Base-by-base conservation (phyloP, 2,113 vertebrate species). In the Boulengerochromis microlepis region DNA sequence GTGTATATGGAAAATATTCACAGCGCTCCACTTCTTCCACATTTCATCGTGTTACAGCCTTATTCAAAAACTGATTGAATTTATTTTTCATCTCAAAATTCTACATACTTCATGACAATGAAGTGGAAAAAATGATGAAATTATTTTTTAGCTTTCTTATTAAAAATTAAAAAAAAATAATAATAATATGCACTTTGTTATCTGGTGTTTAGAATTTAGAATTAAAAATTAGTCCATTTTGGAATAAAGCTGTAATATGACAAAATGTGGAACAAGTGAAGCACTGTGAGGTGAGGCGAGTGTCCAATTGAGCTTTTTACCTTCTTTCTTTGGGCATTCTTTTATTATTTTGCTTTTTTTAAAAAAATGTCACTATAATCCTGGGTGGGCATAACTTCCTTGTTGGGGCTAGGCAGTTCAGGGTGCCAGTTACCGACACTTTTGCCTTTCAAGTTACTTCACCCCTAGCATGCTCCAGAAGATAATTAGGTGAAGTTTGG, bases 221-320 rank as follows among this genome's bases (percentile, higher is more conserved):
- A 59, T 59, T 0, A 16, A 59, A 10, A 10, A 31, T 31, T 1
- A 0, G 26, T 59, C 57, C 3, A 2, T 59, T 59, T 59, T 31
- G 26, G 57, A 59, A 59, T 59, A 31, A 59, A 59, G 57, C 57
- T 10, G 13, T 31, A 59, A 31, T 18, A 59, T 59, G 0, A 59
- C 57, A 59, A 53, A 53, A 53, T 53, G 52, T 22, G 52, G 19
- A 53, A 59, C 3, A 59, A 31, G 8, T 59, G 8, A 59, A 10
- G 0, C 26, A 10, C 57, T 59, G 57, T 18, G 57, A 56, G 52
- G 52, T 54, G 52, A 61, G 29, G 29, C 2, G 0, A 61, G 0
- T 61, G 57, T 19, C 29, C 5, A 19, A 0, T 19, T 33, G 16
- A 64, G 59, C 16, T 64, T 64, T 33, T 61, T 61, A 10, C 4